Percentiles rank a stretch among this genome's conserved stretches.
phyloP scores from a whole-genome alignment of 2,113 vertebrate genomes.

The Acanthisitta chloris region DNA sequence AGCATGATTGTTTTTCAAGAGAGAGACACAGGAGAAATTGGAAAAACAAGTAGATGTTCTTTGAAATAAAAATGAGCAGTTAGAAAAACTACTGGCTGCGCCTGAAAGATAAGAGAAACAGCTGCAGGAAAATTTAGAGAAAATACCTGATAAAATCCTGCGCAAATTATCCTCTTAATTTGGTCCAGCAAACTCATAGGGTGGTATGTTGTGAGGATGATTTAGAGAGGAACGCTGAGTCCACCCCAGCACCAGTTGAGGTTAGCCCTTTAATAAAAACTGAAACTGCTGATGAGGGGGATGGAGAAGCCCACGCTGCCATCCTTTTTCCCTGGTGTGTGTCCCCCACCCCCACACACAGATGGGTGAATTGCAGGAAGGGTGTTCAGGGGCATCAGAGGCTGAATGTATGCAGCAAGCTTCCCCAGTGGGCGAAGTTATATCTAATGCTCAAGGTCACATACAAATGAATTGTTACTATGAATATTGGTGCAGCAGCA shows the following conservation, averaged over 20 bases:
- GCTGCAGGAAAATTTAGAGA: background rate
- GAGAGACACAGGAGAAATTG: background rate
- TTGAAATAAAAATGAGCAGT: background rate
- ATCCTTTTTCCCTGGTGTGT: background rate
- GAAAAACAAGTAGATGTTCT: background rate
- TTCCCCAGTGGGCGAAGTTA: background rate
- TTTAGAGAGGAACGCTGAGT: background rate
- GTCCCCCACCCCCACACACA: accelerated
- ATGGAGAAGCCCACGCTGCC: background rate
- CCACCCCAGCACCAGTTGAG: background rate
- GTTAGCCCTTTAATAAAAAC: background rate
- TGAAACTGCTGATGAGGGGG: background rate
- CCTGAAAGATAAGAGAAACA: background rate
- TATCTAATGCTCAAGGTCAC: background rate
- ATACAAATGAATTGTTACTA: background rate
- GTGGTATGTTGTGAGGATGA: background rate
- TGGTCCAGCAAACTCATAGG: background rate
- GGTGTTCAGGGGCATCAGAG: background rate
- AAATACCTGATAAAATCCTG: background rate
- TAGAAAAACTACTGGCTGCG: background rate
- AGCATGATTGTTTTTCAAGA: background rate
- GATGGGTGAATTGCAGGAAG: background rate
- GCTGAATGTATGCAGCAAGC: background rate
- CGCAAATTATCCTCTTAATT: background rate
- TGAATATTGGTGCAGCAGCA: too few species aligned